phyloP scores from a whole-genome alignment of 2,113 vertebrate genomes.

The Lathamus discolor region DNA sequence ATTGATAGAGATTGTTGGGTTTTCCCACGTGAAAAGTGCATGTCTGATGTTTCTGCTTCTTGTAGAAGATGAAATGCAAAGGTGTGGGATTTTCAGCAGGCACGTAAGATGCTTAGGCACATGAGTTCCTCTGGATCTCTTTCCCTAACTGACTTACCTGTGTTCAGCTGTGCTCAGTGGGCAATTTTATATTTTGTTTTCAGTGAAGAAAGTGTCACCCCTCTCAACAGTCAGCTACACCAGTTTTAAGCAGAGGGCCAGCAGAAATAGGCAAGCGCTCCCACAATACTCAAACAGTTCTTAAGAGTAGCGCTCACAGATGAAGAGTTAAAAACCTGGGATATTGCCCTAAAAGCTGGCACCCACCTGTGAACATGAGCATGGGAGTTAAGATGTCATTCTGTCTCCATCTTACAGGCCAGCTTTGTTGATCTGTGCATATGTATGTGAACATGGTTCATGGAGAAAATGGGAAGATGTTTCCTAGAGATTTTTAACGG shows the following conservation, averaged over 20 bases:
- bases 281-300: neutral
- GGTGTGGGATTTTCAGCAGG: neutral
- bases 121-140: neutral
- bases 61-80: neutral
- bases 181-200: neutral
- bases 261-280: neutral
- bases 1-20: neutral
- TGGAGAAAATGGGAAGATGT: neutral
- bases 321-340: neutral
- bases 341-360: neutral
- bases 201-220: neutral
- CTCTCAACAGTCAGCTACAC: neutral
- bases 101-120: neutral
- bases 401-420: neutral
- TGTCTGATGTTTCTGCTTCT: neutral
- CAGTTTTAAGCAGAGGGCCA: neutral
- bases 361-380: fast-evolving
- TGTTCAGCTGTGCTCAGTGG: neutral
- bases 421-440: neutral
- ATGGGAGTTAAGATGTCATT: neutral
- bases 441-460: neutral
- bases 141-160: neutral
- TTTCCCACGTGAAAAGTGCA: neutral
- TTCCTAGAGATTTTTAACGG: neutral
- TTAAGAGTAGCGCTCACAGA: neutral